These are phyloP conservation scores for Sphinx pinastri DNA, from an alignment of 2,888 invertebrate species.

Conservation along the genomic window DNA sequence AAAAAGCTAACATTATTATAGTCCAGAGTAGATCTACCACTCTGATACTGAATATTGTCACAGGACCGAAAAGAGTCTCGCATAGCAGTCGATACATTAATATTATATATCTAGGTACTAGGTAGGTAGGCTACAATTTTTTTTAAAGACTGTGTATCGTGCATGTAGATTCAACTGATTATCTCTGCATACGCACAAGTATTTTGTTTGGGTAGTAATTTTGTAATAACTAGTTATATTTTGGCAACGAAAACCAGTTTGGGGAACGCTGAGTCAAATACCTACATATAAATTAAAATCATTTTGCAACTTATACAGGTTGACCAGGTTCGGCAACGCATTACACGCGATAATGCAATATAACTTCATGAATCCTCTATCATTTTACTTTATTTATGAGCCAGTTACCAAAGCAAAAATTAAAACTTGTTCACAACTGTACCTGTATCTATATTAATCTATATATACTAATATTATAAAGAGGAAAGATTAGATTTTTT, in stretches of 20 bases:
- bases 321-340: background rate
- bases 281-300: slow-evolving; percentile 9
- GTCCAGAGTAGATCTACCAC: too few relatives aligned
- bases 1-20: too few relatives aligned
- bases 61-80: too few relatives aligned
- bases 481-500: too few relatives aligned
- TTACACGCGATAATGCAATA: background rate
- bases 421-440: too few relatives aligned
- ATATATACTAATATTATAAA: too few relatives aligned
- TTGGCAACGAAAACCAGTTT: slow-evolving; percentile 27
- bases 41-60: too few relatives aligned
- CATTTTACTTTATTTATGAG: background rate
- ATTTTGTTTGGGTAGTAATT: slow-evolving; percentile 11
- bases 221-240: slow-evolving; percentile 26
- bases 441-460: too few relatives aligned
- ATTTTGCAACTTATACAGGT: slow-evolving; percentile 26
- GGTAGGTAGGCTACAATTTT: too few relatives aligned
- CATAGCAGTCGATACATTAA: too few relatives aligned
- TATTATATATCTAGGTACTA: too few relatives aligned
- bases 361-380: background rate
- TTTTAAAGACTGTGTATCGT: background rate
- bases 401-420: background rate
- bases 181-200: background rate
- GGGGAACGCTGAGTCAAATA: slow-evolving; percentile 16
- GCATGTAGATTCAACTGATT: background rate